Percentiles rank a stretch among this genome's conserved stretches.
Evolutionary conservation across 2,888 invertebrate genomes (phyloP).

Genomic region (Zaprionus lineosus): DNA sequence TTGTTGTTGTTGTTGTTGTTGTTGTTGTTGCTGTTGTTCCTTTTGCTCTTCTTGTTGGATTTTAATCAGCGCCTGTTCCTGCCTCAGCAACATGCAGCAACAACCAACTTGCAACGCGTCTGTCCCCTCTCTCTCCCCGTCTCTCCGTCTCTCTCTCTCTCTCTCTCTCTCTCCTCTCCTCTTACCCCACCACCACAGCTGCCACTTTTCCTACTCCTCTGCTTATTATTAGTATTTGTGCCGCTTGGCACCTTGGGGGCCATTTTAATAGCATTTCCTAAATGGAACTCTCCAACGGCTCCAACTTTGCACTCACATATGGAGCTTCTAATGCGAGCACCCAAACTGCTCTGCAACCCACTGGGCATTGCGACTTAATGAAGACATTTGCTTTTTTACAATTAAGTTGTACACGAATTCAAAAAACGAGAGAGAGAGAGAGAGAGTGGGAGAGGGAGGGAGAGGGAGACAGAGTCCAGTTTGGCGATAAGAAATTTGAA

Average conservation of each 20-base stretch:
- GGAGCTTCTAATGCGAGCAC: conserved; percentile 24
- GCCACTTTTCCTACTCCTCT: not conserved
- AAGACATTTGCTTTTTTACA: conserved; percentile 63
- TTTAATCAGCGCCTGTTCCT: conserved; percentile 59
- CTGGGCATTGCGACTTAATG: conserved; percentile 50
- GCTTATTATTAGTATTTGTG: conserved; percentile 56
- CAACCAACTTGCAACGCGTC: too few species aligned
- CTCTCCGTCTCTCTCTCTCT: conserved; percentile 7
- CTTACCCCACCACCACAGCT: not conserved
- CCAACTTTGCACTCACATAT: not conserved
- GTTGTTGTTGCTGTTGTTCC: conserved; percentile 38
- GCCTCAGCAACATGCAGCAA: conserved; percentile 36
- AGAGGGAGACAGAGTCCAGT: too few species aligned
- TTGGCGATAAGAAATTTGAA: conserved; percentile 31
- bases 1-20: conserved; percentile 64
- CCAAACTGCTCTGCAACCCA: conserved; percentile 28
- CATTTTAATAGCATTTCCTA: conserved; percentile 53
- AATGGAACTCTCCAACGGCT: conserved; percentile 4
- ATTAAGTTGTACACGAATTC: conserved; percentile 61
- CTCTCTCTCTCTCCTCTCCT: not conserved
- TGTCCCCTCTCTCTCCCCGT: conserved; percentile 1
- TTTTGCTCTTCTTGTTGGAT: conserved; percentile 45
- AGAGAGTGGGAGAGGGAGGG: too few species aligned
- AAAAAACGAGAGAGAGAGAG: not conserved
- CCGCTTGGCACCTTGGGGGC: conserved; percentile 65